Evolutionary conservation across 92 coral and sea anemone species (phyloP).

Genomic region (Epizoanthus rinbou): DNA sequence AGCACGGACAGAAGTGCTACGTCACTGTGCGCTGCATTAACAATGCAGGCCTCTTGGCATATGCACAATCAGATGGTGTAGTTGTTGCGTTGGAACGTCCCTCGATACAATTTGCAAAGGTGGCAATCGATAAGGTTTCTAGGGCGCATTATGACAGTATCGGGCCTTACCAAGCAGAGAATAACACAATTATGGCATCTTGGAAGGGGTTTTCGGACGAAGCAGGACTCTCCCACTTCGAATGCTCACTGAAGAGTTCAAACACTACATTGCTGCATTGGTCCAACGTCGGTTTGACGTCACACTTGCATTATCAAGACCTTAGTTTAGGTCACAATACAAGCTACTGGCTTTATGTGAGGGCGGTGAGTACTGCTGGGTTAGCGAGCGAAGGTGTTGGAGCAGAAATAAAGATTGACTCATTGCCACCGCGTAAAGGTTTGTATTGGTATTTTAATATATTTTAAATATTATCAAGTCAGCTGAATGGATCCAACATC

Average conservation of each 20-base stretch:
- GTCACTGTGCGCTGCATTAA: neutral
- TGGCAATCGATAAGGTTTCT: neutral
- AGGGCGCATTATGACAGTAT: neutral
- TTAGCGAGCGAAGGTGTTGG: neutral
- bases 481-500: no score
- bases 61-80: neutral
- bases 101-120: neutral
- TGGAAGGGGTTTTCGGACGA: neutral
- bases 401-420: neutral
- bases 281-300: neutral
- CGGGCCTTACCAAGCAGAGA: neutral
- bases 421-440: neutral
- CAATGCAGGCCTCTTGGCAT: neutral
- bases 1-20: neutral
- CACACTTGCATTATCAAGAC: slow-evolving; percentile 4
- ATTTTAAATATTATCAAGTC: no score
- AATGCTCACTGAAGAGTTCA: neutral
- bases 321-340: neutral
- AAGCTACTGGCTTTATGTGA: neutral
- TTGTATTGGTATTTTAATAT: neutral
- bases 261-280: neutral
- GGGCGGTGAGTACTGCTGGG: neutral
- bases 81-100: neutral
- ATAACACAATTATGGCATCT: neutral
- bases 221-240: neutral